Evolutionary conservation across 2,888 invertebrate species (phyloP), one percentile per base, ranked within the genome.

Genomic region (Perizoma flavofasciatum): DNA sequence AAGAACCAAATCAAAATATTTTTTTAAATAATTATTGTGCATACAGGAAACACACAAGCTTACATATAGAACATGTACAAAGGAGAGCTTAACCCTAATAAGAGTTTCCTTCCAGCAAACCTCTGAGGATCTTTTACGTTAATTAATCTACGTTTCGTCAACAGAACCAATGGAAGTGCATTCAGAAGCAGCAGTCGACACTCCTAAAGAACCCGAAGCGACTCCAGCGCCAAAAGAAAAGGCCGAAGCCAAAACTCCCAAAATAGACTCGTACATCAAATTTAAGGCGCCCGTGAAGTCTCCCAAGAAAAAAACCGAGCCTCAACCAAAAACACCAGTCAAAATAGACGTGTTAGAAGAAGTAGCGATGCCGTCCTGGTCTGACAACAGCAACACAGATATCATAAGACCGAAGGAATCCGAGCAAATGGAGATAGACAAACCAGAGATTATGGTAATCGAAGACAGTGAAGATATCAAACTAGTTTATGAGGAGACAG

Each of bases 381-480:
- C 90, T 0, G 91, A 93, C 43, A 91, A 91, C 65, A 89, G 89
- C n/a, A 88, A 72, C 68, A 88, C 71, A 47, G 91, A 89, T 5
- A 78, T 89, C 2, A 81, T 87, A 0, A 83, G 83, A 46, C 82
- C 81, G 0, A 81, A 78, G 49, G 77, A 94, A 53, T 84, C 93
- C 3, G 93, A 93, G 47, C 92, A 90, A 52, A 94, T 94, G 59
- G 92, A 90, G 0, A 74, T 78, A 46, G 60, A 67, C 9, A 65
- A 70, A 41, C 49, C 64, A 5, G 63, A 66, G 2, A 55, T 72
- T 22, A 41, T 61, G 54, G 11, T 67, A 5, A 69, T 69, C 22
- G 69, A 93, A 63, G 92, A 92, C 54, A 91, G 94, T 6, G 93
- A 93, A 73, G 94, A 94, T 70, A 93, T 95, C 33, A 92, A 93